These are phyloP conservation scores for Agapornis roseicollis DNA, from an alignment of 2,113 vertebrate species.

Conservation along the genomic window DNA sequence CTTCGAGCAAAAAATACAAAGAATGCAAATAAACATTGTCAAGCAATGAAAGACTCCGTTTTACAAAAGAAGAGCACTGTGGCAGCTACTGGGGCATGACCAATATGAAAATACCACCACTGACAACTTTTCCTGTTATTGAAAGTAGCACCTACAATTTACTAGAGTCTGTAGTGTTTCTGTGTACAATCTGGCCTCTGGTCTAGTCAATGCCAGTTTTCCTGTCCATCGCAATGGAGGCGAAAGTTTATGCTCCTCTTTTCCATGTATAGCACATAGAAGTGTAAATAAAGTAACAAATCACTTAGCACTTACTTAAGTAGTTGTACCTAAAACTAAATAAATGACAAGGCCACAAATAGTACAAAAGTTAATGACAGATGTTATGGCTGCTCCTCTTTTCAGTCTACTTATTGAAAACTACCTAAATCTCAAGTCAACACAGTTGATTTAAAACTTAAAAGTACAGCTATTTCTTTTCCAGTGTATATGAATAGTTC, in stretches of 20 bases:
- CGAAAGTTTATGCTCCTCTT: not conserved
- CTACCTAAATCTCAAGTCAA: not conserved
- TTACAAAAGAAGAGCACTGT: constrained; percentile 23
- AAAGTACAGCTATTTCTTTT: not conserved
- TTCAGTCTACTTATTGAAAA: not conserved
- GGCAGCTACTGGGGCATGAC: constrained; percentile 3
- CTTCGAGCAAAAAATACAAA: constrained; percentile 11
- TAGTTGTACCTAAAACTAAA: not conserved
- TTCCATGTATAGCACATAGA: not conserved
- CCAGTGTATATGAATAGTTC: not conserved
- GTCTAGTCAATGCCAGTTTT: not conserved
- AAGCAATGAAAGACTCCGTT: not conserved
- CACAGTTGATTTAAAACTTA: not conserved
- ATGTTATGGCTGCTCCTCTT: not conserved
- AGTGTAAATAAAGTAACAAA: not conserved
- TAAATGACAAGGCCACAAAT: not conserved
- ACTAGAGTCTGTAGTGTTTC: not conserved
- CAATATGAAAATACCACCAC: not conserved
- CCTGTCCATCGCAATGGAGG: not conserved
- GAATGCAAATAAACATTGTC: constrained; percentile 47
- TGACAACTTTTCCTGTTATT: not conserved
- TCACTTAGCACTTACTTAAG: not conserved
- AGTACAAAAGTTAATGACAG: not conserved
- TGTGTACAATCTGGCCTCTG: not conserved
- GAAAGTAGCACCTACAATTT: not conserved